Evolutionary conservation across 2,888 invertebrate species (phyloP).

Genomic region (Suillia variegata): DNA sequence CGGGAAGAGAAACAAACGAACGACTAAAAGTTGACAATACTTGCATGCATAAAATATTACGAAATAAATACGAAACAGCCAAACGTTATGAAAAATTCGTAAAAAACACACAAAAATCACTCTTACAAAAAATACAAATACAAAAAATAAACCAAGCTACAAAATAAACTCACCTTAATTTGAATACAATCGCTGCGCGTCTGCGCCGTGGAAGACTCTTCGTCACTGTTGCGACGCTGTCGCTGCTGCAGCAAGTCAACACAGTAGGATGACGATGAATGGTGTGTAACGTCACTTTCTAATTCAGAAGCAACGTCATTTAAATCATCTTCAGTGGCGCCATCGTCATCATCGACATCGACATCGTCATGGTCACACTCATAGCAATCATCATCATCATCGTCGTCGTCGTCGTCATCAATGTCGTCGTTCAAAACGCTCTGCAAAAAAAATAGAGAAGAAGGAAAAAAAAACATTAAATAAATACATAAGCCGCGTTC

Average conservation of each 20-base stretch:
- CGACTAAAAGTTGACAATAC: slow-evolving; percentile 43
- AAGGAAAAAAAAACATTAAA: not conserved
- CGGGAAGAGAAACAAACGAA: slow-evolving; percentile 8
- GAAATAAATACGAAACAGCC: slow-evolving; percentile 13
- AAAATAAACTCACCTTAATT: slow-evolving; percentile 48
- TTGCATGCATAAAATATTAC: slow-evolving; percentile 40
- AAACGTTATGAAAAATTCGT: slow-evolving; percentile 7
- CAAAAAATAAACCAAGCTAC: slow-evolving; percentile 25
- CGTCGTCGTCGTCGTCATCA: slow-evolving; percentile 38
- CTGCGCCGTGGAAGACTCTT: slow-evolving; percentile 24
- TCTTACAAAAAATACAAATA: slow-evolving; percentile 17
- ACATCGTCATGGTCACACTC: slow-evolving; percentile 33
- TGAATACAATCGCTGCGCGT: slow-evolving; percentile 52
- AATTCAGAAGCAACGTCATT: slow-evolving; percentile 53
- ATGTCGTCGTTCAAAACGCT: slow-evolving; percentile 46
- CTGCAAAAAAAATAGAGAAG: slow-evolving; percentile 29
- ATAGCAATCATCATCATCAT: slow-evolving; percentile 32
- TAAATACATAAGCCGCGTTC: not conserved
- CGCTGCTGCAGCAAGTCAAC: too few relatives aligned
- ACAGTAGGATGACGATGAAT: slow-evolving; percentile 39
- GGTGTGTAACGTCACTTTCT: slow-evolving; percentile 42
- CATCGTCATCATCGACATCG: slow-evolving; percentile 35
- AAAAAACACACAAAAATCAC: slow-evolving; percentile 6
- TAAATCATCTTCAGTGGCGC: slow-evolving; percentile 55
- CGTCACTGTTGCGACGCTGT: slow-evolving; percentile 35